Conservation (phyloP, 2,113 vertebrate genomes). For the Ammodytes marinus region DNA sequence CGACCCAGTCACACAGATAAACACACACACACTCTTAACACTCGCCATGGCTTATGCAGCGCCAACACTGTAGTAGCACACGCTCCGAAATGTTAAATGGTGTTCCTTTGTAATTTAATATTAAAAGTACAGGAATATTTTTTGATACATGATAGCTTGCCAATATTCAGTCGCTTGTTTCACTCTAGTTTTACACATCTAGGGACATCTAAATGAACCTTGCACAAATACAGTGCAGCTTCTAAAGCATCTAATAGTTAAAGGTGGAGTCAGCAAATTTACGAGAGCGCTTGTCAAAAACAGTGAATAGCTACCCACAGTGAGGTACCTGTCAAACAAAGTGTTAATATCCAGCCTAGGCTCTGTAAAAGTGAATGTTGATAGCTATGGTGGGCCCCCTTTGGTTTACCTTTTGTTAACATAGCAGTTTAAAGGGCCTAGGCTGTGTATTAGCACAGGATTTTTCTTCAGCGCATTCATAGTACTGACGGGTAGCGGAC, state of each 20-base stretch:
- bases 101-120: not conserved
- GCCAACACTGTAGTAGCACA: not conserved
- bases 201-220: not conserved
- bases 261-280: no score
- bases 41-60: not conserved
- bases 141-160: not conserved
- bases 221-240: not conserved
- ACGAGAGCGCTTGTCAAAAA: no score
- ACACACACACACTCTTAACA: constrained; percentile 18
- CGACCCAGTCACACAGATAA: constrained; percentile 39
- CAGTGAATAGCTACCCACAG: no score
- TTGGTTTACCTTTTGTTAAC: no score
- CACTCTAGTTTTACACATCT: not conserved
- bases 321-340: no score
- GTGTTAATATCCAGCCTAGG: no score
- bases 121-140: not conserved
- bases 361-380: no score
- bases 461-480: no score
- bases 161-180: not conserved
- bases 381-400: no score
- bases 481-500: no score
- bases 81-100: not conserved
- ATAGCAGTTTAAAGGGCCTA: no score
- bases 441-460: no score
- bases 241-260: not conserved